A percentile compares a stretch with the other conserved stretches of the same genome.
These are phyloP conservation scores for Cheilosia grossa DNA, from an alignment of 2,888 invertebrate species.

Conservation along the genomic window DNA sequence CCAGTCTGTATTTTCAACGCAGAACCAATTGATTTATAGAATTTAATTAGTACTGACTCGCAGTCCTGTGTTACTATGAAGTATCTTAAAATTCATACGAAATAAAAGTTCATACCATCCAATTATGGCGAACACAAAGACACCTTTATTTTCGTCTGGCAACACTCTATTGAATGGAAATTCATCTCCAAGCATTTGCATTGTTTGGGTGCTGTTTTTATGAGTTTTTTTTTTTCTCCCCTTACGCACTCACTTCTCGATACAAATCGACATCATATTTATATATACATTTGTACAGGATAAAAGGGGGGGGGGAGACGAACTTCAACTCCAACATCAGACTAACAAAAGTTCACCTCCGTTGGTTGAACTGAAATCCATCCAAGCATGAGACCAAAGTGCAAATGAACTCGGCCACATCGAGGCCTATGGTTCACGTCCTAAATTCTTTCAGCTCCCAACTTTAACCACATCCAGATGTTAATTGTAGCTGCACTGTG, in stretches of 20 bases:
- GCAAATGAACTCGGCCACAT: slow-evolving; percentile 54
- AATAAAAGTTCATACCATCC: no score
- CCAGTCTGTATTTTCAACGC: no score
- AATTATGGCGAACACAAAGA: not conserved
- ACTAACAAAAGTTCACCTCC: slow-evolving; percentile 61
- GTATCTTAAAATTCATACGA: no score
- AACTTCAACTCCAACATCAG: slow-evolving; percentile 6
- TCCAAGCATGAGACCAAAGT: slow-evolving; percentile 32
- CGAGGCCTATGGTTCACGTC: slow-evolving; percentile 33
- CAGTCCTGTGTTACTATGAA: no score
- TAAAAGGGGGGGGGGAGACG: slow-evolving; percentile 13
- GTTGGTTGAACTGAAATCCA: slow-evolving; percentile 65
- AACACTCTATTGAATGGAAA: slow-evolving; percentile 14
- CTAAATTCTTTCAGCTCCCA: slow-evolving; percentile 1
- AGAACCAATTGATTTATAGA: no score
- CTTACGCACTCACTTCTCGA: not conserved
- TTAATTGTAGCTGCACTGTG: slow-evolving; percentile 55
- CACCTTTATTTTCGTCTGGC: slow-evolving; percentile 16
- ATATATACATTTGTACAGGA: slow-evolving; percentile 6
- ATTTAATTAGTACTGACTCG: no score
- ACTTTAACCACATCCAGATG: slow-evolving; percentile 31
- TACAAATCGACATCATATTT: no score
- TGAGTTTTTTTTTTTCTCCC: not conserved
- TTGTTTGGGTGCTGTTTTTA: slow-evolving; percentile 16
- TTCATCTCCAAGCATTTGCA: slow-evolving; percentile 1